Base-by-base conservation (phyloP, 2,888 invertebrate species). In the Cryptophagus acutangulus region DNA sequence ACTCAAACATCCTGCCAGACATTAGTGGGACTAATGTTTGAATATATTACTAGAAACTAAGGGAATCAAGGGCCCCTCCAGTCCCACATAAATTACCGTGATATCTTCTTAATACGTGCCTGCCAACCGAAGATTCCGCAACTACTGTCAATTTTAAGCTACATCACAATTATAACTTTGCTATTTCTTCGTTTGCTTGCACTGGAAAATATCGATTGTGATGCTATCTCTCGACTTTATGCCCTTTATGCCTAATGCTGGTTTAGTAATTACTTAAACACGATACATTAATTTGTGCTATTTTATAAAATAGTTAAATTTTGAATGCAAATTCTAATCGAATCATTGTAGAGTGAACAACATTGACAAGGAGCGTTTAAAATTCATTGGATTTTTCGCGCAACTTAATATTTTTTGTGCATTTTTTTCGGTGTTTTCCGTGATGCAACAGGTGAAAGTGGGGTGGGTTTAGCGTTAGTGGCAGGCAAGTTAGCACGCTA, bases 71-170 rank as follows among this genome's bases (percentile, higher is more conserved):
- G 51, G 45, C 55, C 52, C 53, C 54, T 51, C 56, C 55, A 57
- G 57, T 54, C 52, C 56, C 55, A 58, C 62, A 61, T 63, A 61
- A 63, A 63, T 65, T 62, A 58, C 56, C 52, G 55, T 63, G 65
- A 67, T 67, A 67, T 67, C 66, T 67, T 58, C 64, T 65, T 67
- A 67, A 67, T 67, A 64, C 66, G 63, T 58, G 62, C 61, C 63
- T 63, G 65, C 63, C 61, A 63, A 49, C 53, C 58, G 47, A 56
- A 61, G 61, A 62, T 63, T 63, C 58, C 54, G 51, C 54, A 54
- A 58, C 52, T 54, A 55, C 57, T 61, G 62, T 61, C 62, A 57
- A 61, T 62, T 60, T 53, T 53, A 54, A 51, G 51, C 50, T 43
- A 41, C 43, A 53, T 54, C 54, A 54, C 55, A 53, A 48, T 57